Evolutionary conservation across 2,113 vertebrate species (phyloP), one percentile per base, ranked within the genome.

Genomic region (Columbina picui): DNA sequence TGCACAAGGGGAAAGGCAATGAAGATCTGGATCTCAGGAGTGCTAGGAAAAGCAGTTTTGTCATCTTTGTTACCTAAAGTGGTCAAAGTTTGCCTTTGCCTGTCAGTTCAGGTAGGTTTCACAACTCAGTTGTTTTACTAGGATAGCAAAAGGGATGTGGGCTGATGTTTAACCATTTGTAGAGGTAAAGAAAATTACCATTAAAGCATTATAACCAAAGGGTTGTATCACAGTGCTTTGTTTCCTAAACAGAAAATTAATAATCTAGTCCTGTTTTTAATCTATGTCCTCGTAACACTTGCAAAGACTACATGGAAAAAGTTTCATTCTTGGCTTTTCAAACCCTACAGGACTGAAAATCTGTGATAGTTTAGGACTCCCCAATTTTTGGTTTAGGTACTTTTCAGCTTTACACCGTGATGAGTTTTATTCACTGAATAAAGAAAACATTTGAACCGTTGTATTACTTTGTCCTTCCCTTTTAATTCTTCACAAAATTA

Each of bases 201-300:
- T 55, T 71, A n/a, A 89, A 52, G 39, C 63, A 68, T 12, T 29
- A 18, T 32, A 74, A 71, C 11, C 2, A 50, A 90, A 52, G 0
- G 21, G 27, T 39, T 87, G 7, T 13, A 59, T 67, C 0, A 0
- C 27, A 53, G 26, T 2, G 0, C 3, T 75, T 80, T 53, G 14
- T 32, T 74, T 50, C 14, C 41, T 36, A n/a, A 36, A 29, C 4
- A n/a, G 36, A 65, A 92, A 76, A 60, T 56, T 3, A 52, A 26
- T 0, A 34, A 80, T 17, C 7, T 65, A 67, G 22, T 56, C 7
- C 14, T 73, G 14, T 2, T 82, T 87, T 67, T 21, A 70, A 17
- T 34, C 6, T 64, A 23, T 32, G 20, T 47, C 26, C 27, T 20
- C 43, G 4, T 26, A 70, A 45, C 1, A 55, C 8, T 22, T 63